phyloP scores from a whole-genome alignment of 2,888 invertebrate genomes.

The Eupithecia insigniata region DNA sequence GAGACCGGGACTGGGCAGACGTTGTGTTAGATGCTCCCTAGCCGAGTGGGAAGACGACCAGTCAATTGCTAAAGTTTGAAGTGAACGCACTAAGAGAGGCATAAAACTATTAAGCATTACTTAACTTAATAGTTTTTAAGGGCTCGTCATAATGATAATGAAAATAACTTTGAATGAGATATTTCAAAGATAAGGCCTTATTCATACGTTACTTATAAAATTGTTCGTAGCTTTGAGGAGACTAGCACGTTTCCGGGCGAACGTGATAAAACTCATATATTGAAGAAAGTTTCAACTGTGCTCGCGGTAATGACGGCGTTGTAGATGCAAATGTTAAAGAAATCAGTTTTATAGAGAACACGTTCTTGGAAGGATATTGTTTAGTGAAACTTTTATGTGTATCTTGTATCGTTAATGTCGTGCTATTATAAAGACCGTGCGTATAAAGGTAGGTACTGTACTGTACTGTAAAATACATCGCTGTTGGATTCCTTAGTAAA shows the following conservation, averaged over 20 bases:
- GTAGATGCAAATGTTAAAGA: background rate
- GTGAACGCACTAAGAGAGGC: too few relatives aligned
- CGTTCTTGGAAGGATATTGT: background rate
- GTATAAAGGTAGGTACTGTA: too few relatives aligned
- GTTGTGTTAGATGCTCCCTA: background rate
- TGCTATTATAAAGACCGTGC: too few relatives aligned
- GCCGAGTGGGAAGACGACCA: background rate
- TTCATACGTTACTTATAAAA: constrained; percentile 9
- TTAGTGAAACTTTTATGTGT: background rate
- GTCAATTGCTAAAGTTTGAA: background rate
- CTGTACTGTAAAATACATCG: too few relatives aligned
- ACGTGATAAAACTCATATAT: constrained; percentile 45
- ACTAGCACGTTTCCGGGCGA: constrained; percentile 27
- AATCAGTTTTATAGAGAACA: background rate
- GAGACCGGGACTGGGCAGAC: background rate
- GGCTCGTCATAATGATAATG: background rate
- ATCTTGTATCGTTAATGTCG: too few relatives aligned
- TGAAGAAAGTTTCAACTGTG: constrained; percentile 35
- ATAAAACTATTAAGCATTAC: too few relatives aligned
- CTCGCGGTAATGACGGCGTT: constrained; percentile 2
- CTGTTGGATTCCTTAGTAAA: too few relatives aligned
- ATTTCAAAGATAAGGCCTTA: constrained; percentile 1
- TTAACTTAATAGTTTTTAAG: too few relatives aligned
- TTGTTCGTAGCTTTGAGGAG: constrained; percentile 20
- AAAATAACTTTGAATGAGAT: background rate